These are phyloP conservation scores for Leuctra nigra DNA, from an alignment of 2,888 invertebrate species.

Conservation along the genomic window DNA sequence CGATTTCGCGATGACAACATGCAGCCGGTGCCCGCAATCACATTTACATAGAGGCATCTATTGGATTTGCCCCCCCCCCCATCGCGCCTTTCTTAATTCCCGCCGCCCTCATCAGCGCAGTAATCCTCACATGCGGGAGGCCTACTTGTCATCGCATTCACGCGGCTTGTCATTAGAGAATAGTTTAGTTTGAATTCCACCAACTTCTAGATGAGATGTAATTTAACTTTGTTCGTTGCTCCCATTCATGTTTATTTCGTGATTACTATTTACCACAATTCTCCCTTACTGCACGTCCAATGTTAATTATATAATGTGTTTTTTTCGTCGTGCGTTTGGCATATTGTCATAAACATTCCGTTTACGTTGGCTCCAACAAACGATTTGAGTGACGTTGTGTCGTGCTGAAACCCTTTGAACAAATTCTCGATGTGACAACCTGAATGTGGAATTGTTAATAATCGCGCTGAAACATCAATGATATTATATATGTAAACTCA, in stretches of 20 bases:
- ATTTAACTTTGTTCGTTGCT: no score
- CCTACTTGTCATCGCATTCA: no score
- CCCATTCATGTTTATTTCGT: no score
- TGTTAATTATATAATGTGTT: background rate
- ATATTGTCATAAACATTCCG: background rate
- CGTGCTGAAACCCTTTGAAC: background rate
- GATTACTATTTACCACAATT: no score
- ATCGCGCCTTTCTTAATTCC: background rate
- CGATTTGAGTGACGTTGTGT: background rate
- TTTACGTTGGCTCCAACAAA: background rate
- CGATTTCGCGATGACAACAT: background rate
- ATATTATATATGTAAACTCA: no score
- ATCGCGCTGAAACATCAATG: no score
- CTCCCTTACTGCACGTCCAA: no score
- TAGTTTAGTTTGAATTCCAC: no score
- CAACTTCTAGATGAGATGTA: no score
- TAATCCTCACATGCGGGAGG: no score
- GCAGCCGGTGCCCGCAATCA: background rate
- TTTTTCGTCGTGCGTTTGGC: background rate
- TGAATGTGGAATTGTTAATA: background rate
- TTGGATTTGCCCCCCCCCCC: background rate
- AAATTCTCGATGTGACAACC: background rate
- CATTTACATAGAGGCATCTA: background rate
- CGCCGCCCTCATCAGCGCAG: no score
- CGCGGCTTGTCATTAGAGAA: no score